Conservation (phyloP, 1,140 invertebrate species). For the Euwallacea similis region DNA sequence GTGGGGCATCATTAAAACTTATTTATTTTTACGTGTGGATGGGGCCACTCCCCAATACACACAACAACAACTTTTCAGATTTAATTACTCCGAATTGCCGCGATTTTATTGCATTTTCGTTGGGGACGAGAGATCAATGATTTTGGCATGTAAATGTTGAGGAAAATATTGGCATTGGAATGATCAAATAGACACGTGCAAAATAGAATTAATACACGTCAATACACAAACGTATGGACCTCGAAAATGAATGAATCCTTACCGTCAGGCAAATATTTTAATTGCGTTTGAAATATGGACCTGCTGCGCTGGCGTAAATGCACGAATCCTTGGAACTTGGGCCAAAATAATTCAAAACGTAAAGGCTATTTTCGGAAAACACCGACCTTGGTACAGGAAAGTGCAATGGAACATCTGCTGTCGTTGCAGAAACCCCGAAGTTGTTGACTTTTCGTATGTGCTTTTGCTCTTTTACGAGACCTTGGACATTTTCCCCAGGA, state of each 20-base stretch:
- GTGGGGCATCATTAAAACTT: constrained; percentile 41
- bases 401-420: constrained; percentile 29
- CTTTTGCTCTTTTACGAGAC: too few relatives aligned
- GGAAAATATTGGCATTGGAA: neutral
- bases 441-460: neutral
- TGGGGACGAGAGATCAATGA: too few relatives aligned
- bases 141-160: neutral
- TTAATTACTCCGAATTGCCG: too few relatives aligned
- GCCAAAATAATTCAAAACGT: constrained; percentile 26
- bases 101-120: too few relatives aligned
- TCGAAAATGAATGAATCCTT: constrained; percentile 14
- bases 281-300: constrained; percentile 28
- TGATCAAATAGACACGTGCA: neutral
- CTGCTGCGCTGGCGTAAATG: constrained; percentile 19
- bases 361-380: constrained; percentile 8
- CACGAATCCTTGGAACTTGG: constrained; percentile 28
- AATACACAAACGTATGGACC: neutral
- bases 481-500: neutral
- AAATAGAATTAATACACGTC: constrained; percentile 15
- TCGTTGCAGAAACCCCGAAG: neutral
- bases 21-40: neutral
- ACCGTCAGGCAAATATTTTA: constrained; percentile 26
- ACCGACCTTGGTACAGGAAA: constrained; percentile 18
- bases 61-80: too few relatives aligned
- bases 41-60: neutral